Evolutionary conservation across 2,113 vertebrate genomes (phyloP).

Genomic region (Camelus dromedarius): DNA sequence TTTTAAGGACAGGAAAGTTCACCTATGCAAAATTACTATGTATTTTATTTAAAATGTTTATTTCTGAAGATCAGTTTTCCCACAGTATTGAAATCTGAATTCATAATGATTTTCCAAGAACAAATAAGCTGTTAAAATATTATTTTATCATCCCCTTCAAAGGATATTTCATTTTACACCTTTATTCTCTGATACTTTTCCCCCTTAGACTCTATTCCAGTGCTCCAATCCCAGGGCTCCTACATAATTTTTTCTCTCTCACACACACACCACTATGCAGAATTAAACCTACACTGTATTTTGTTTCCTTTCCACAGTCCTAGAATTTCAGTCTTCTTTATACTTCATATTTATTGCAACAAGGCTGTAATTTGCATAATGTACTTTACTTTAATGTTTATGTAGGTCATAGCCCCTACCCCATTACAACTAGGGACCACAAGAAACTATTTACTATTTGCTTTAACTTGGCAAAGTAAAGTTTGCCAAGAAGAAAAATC

Average conservation of each 20-base stretch:
- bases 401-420: background rate
- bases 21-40: background rate
- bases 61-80: background rate
- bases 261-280: background rate
- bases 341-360: background rate
- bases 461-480: background rate
- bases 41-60: background rate
- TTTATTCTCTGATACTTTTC: conserved; percentile 9
- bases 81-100: background rate
- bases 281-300: background rate
- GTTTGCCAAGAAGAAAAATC: background rate
- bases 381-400: background rate
- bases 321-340: conserved; percentile 35
- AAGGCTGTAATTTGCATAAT: background rate
- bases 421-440: background rate
- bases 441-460: background rate
- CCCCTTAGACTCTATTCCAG: background rate
- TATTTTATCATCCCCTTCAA: conserved; percentile 4
- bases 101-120: background rate
- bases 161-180: background rate
- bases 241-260: background rate
- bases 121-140: conserved; percentile 17
- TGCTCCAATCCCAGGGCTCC: background rate
- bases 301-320: background rate
- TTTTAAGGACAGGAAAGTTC: background rate